Percentiles rank a stretch among this genome's conserved stretches.
phyloP scores from a whole-genome alignment of 2,797 vertebrate genomes.

The Ataeniobius toweri region DNA sequence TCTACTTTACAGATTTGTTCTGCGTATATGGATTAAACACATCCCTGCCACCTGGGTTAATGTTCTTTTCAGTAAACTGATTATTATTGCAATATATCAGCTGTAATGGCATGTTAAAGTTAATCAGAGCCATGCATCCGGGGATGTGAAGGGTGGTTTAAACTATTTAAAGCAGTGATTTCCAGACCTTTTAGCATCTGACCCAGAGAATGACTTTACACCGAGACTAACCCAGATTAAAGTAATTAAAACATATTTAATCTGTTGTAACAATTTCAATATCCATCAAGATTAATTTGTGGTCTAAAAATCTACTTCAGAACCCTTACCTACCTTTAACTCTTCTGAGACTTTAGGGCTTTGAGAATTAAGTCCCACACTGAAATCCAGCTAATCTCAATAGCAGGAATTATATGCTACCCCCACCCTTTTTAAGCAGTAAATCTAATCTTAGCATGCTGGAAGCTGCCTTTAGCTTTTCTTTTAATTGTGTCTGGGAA shows the following conservation, averaged over 20 bases:
- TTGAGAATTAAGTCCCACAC: neutral
- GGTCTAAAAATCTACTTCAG: neutral
- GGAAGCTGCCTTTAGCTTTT: neutral
- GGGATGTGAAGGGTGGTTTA: neutral
- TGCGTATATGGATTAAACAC: neutral
- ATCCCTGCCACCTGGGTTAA: neutral
- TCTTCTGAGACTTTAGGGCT: neutral
- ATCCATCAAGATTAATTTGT: neutral
- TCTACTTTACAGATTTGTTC: neutral
- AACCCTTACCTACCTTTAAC: neutral
- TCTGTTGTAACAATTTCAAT: neutral
- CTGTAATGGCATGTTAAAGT: neutral
- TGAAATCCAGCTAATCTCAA: constrained; percentile 4
- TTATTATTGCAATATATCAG: neutral
- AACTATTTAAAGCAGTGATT: neutral
- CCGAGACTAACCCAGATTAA: neutral
- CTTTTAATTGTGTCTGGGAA: neutral
- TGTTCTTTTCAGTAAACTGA: neutral
- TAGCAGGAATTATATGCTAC: neutral
- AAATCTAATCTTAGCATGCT: neutral
- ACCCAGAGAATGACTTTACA: neutral
- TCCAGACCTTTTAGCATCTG: neutral
- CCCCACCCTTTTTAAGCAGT: neutral
- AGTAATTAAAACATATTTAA: neutral
- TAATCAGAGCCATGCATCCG: neutral